Evolutionary conservation across 1,140 invertebrate species (phyloP).

Genomic region (Leptestheria dahalacensis): DNA sequence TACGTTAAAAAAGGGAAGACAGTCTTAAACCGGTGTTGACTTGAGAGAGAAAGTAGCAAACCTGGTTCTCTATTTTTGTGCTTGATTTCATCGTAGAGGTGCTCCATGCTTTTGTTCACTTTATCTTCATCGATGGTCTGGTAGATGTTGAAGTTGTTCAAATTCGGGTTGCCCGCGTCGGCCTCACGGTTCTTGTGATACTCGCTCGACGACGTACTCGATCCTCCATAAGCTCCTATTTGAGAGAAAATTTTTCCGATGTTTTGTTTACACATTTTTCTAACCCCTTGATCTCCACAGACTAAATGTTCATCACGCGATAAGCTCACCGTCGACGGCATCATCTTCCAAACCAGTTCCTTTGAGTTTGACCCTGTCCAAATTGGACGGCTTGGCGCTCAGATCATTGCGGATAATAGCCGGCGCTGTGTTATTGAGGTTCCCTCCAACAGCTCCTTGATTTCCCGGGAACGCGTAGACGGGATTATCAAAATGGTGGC

Average conservation of each 20-base stretch:
- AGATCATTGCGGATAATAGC: slow-evolving; percentile 45
- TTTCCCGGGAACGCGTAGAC: slow-evolving; percentile 59
- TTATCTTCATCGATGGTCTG: slow-evolving; percentile 52
- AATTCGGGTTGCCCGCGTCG: slow-evolving; percentile 63
- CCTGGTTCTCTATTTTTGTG: slow-evolving; percentile 38
- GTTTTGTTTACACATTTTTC: not conserved
- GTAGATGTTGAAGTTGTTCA: slow-evolving; percentile 43
- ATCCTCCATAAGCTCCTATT: slow-evolving; percentile 19
- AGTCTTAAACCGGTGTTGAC: not conserved
- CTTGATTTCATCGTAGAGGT: slow-evolving; percentile 84
- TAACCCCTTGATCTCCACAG: not conserved
- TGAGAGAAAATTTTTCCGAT: too few relatives aligned
- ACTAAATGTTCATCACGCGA: too few relatives aligned
- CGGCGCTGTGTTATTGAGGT: slow-evolving; percentile 18
- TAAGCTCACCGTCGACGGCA: not conserved
- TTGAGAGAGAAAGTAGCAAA: slow-evolving; percentile 11
- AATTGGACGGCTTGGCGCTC: slow-evolving; percentile 37
- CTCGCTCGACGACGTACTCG: slow-evolving; percentile 35
- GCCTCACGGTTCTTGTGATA: slow-evolving; percentile 63
- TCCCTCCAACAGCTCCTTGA: slow-evolving; percentile 14
- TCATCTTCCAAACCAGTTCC: slow-evolving; percentile 17
- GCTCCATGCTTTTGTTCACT: slow-evolving; percentile 53
- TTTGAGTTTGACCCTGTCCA: slow-evolving; percentile 31
- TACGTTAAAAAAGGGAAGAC: slow-evolving; percentile 3
- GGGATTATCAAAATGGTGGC: slow-evolving; percentile 83